Evolutionary conservation across 2,888 invertebrate species (phyloP).

Genomic region (Phalangium opilio): DNA sequence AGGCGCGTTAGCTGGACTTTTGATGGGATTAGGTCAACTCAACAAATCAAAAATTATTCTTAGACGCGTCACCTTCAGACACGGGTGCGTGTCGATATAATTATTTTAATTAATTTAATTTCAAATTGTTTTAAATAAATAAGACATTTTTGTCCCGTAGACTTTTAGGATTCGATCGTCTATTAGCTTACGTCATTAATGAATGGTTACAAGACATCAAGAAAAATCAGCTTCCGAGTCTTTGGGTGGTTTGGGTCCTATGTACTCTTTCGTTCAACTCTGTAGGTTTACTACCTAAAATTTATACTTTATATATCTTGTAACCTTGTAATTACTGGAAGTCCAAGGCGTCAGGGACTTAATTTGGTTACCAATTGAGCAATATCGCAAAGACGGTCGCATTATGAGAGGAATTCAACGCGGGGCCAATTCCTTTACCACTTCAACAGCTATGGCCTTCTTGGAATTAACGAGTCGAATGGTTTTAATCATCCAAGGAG

Average conservation of each 20-base stretch:
- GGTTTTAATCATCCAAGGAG: constrained; percentile 67
- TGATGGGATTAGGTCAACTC: constrained; percentile 83
- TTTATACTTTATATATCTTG: too few species aligned
- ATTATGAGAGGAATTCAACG: constrained; percentile 67
- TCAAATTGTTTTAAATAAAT: too few species aligned
- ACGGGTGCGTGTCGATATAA: constrained; percentile 37
- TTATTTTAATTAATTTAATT: not conserved
- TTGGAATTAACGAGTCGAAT: constrained; percentile 79
- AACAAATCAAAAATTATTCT: constrained; percentile 82
- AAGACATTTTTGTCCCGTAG: too few species aligned
- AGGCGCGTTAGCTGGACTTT: constrained; percentile 70
- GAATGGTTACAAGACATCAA: constrained; percentile 93
- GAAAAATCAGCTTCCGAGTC: constrained; percentile 73
- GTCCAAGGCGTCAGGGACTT: constrained; percentile 87
- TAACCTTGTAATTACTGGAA: constrained; percentile 36
- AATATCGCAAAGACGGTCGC: constrained; percentile 81
- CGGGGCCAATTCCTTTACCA: constrained; percentile 79
- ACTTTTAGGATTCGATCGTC: constrained; percentile 66
- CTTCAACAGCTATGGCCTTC: constrained; percentile 79
- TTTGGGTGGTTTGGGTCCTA: constrained; percentile 94
- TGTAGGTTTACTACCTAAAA: constrained; percentile 37
- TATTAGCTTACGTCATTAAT: constrained; percentile 59
- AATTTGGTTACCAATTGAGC: constrained; percentile 82
- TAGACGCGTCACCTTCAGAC: constrained; percentile 57
- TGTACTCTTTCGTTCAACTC: constrained; percentile 81